Evolutionary conservation across 2,797 vertebrate genomes (phyloP), one percentile per base, ranked within the genome.

Genomic region (Etheostoma perlongum): DNA sequence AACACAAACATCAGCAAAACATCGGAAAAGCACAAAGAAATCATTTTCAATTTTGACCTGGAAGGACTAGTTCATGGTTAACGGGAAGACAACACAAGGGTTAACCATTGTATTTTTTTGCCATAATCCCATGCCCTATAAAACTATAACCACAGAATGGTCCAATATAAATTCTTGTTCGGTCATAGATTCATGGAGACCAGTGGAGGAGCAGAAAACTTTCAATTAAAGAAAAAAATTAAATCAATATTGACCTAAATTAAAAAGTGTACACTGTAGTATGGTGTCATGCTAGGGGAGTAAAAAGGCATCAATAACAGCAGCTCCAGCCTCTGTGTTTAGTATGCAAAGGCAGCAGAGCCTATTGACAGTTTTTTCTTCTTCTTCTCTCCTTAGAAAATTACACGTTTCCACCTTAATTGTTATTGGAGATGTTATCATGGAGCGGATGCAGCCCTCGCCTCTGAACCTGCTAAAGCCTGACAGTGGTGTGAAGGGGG

Each of bases 351-450:
- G 83, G 85, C 82, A 88, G 88, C 87, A 69, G 72, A 82, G 83
- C 57, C 52, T 94, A 95, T 95, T 85, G 95, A 94, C 93, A 85
- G 64, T 72, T 84, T 83, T 71, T 78, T 78, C 74, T 65, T 12
- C 10, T 40, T 40, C 36, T 40, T 40, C 36, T 36, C 87, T 85
- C 79, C 85, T 87, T 70, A 72, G 88, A 91, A 94, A 95, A 95
- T 94, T 91, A 91, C 92, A 92, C 68, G 88, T 93, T 95, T 94
- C 91, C 92, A 78, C 86, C 92, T 92, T 95, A 95, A 96, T 95
- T 95, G 95, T 94, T 95, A 94, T 94, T 85, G 94, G 94, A 94
- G 95, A 95, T 96, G 90, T 89, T 95, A 95, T 95, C 95, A 88
- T 72, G 76, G 85, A 89, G 90, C 82, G 93, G 92, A 95, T 86